Conservation (phyloP, 64 coral and sea anemone species). For the Montipora foliosa region DNA sequence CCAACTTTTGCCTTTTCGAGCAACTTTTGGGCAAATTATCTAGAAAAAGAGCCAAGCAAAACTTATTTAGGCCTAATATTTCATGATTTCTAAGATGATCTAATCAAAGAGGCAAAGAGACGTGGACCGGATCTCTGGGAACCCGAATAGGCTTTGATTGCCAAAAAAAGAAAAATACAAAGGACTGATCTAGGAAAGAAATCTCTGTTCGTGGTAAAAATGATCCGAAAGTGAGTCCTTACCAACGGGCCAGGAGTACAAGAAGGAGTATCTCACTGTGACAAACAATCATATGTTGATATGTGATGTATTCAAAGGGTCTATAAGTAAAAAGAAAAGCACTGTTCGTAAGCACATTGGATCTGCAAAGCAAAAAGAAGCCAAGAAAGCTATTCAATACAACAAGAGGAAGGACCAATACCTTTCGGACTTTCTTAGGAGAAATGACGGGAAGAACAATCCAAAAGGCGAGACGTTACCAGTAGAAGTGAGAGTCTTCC, state of each 20-base stretch:
- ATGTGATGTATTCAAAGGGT: constrained; percentile 70
- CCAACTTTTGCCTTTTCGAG: too few species aligned
- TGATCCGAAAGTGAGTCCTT: constrained; percentile 85
- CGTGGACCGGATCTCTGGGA: constrained; percentile 72
- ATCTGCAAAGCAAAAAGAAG: neutral
- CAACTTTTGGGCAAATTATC: neutral
- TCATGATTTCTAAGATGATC: constrained; percentile 52
- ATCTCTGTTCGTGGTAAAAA: constrained; percentile 71
- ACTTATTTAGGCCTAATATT: too few species aligned
- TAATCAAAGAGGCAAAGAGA: constrained; percentile 74
- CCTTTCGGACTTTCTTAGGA: neutral
- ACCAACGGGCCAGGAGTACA: constrained; percentile 65
- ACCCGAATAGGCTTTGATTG: constrained; percentile 78
- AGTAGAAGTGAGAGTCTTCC: neutral
- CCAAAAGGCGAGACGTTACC: neutral
- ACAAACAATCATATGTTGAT: constrained; percentile 67
- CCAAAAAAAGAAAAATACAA: constrained; percentile 80
- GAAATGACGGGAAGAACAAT: neutral
- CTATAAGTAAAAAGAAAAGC: constrained; percentile 80
- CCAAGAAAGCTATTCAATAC: neutral
- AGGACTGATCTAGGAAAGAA: constrained; percentile 68
- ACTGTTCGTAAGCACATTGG: constrained; percentile 53
- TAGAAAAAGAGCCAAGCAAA: too few species aligned
- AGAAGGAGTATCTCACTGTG: constrained; percentile 70
- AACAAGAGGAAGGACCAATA: neutral